Evolutionary conservation across 2,888 invertebrate genomes (phyloP).

Genomic region (Stenchaetothrips biformis): DNA sequence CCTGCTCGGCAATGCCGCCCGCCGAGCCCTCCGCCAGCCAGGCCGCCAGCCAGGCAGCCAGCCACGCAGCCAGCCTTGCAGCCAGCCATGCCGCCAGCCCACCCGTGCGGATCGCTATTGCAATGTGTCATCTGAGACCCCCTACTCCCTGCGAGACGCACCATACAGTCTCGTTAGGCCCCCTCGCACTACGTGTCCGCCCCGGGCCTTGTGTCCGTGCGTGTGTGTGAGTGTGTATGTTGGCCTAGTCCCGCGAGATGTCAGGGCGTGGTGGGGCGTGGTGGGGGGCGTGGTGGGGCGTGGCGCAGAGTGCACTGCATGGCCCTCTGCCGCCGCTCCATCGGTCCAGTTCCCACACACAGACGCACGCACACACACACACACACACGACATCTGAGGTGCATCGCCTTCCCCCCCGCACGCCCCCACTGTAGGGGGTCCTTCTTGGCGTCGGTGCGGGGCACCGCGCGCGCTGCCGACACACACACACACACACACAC

Average conservation of each 20-base stretch:
- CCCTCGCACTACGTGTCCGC: background rate
- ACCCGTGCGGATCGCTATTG: too few species aligned
- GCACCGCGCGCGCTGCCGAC: background rate
- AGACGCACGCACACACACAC: background rate
- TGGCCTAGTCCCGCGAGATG: background rate
- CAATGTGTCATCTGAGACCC: too few species aligned
- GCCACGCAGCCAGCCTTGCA: too few species aligned
- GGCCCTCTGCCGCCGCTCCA: background rate
- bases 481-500: background rate
- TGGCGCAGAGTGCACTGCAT: background rate
- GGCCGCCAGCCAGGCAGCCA: too few species aligned
- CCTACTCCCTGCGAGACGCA: too few species aligned
- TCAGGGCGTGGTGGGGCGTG: background rate
- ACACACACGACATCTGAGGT: background rate
- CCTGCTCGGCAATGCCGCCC: too few species aligned
- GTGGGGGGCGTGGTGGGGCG: background rate
- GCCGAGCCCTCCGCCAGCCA: too few species aligned
- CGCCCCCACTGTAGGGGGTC: background rate
- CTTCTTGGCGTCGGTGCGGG: too few species aligned
- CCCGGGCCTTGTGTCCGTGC: background rate
- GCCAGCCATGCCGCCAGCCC: too few species aligned
- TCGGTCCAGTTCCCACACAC: slow-evolving; percentile 1
- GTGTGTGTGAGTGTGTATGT: background rate
- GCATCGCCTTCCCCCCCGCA: background rate
- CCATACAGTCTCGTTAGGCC: too few species aligned